Conservation (phyloP, 2,888 invertebrate species). For the Agriopis leucophaearia region DNA sequence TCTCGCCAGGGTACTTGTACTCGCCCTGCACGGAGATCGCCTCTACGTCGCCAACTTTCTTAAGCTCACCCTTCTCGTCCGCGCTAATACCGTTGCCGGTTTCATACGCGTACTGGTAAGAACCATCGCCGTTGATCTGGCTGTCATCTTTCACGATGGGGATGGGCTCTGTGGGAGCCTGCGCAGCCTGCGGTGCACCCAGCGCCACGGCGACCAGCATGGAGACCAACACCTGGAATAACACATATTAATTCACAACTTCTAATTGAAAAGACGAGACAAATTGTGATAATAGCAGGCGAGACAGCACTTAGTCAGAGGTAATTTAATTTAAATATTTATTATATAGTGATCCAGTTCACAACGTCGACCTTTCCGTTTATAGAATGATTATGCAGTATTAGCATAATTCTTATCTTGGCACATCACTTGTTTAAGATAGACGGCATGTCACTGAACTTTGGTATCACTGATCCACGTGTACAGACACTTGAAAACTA, state of each 20-base stretch:
- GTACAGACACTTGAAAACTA: constrained; percentile 13
- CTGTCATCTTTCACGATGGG: constrained; percentile 87
- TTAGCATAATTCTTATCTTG: constrained; percentile 33
- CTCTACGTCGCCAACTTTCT: constrained; percentile 86
- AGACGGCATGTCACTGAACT: constrained; percentile 50
- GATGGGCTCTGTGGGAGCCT: constrained; percentile 67
- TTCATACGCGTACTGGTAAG: constrained; percentile 87
- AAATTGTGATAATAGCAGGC: constrained; percentile 14
- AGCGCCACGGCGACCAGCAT: constrained; percentile 69
- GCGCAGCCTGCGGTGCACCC: constrained; percentile 71
- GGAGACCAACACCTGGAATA: constrained; percentile 72
- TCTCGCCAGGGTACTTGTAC: constrained; percentile 88
- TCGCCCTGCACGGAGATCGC: constrained; percentile 88
- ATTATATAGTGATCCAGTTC: constrained; percentile 40
- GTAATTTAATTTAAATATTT: constrained; percentile 48
- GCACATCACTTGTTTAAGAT: constrained; percentile 22
- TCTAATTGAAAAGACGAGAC: constrained; percentile 8
- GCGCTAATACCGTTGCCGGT: constrained; percentile 89
- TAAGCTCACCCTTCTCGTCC: constrained; percentile 86
- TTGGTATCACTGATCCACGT: constrained; percentile 39
- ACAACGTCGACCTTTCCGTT: constrained; percentile 27
- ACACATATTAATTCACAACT: constrained; percentile 11
- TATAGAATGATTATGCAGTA: constrained; percentile 22
- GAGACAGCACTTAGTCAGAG: constrained; percentile 1
- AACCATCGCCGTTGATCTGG: constrained; percentile 87